phyloP scores from a whole-genome alignment of 2,113 vertebrate genomes.

The Spea bombifrons region DNA sequence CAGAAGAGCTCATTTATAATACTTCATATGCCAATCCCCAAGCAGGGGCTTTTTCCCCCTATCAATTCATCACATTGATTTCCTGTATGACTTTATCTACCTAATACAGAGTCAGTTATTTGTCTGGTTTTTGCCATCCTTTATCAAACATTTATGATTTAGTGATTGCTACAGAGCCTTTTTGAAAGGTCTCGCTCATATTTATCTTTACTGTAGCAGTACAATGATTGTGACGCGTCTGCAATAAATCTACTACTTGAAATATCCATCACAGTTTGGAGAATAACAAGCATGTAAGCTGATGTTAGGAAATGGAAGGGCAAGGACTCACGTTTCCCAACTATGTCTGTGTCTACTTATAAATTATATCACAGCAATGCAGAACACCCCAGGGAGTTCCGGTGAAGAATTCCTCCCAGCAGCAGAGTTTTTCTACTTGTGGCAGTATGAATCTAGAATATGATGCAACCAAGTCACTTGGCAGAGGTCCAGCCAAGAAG shows the following conservation, averaged over 20 bases:
- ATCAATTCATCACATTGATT: conserved; percentile 86
- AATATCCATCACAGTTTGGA: conserved; percentile 53
- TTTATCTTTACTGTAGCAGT: conserved; percentile 66
- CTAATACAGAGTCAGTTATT: conserved; percentile 79
- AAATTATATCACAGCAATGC: conserved; percentile 26
- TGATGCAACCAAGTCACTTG: no score
- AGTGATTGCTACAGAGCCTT: conserved; percentile 62
- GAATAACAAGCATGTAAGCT: conserved; percentile 44
- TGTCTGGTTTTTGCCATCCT: conserved; percentile 73
- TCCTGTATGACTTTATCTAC: conserved; percentile 89
- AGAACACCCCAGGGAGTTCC: not conserved
- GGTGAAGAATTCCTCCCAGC: no score
- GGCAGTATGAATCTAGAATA: no score
- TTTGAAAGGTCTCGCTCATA: conserved; percentile 72
- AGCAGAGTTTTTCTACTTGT: no score
- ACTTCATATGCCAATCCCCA: conserved; percentile 60
- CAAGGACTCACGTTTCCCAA: not conserved
- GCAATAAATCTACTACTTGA: conserved; percentile 63
- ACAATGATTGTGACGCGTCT: conserved; percentile 57
- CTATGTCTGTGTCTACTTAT: conserved; percentile 9
- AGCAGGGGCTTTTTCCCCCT: conserved; percentile 68
- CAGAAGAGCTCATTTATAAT: conserved; percentile 60
- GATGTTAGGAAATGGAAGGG: not conserved
- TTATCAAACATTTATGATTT: conserved; percentile 81
- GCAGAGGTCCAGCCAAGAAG: no score